Conservation (phyloP, 2,888 invertebrate species). For the Drosophila helvetica region DNA sequence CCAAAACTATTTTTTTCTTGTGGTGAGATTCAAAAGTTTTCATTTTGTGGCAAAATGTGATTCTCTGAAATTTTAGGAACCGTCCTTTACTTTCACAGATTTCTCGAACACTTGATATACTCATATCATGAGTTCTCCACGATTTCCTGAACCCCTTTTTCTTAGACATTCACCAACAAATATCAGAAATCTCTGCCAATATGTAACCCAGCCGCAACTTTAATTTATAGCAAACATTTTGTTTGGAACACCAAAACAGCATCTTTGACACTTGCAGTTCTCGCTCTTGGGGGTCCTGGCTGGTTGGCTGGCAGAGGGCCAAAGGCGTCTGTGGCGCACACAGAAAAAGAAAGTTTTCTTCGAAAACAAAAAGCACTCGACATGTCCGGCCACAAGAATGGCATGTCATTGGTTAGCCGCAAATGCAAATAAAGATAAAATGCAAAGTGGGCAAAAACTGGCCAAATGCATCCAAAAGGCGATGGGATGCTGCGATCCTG, state of each 20-base stretch:
- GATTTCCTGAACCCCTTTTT: too few species aligned
- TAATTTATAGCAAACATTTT: slow-evolving; percentile 46
- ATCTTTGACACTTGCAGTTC: slow-evolving; percentile 41
- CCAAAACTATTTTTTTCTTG: too few species aligned
- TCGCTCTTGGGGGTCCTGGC: neutral
- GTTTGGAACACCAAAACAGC: slow-evolving; percentile 7
- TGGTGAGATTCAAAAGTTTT: too few species aligned
- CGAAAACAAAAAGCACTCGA: slow-evolving; percentile 47
- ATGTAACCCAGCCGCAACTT: slow-evolving; percentile 18
- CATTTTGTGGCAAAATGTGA: too few species aligned
- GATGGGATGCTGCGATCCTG: neutral
- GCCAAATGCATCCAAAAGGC: slow-evolving; percentile 33
- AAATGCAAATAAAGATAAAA: slow-evolving; percentile 73
- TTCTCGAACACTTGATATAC: too few species aligned
- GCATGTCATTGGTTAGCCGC: slow-evolving; percentile 58
- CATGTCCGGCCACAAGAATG: slow-evolving; percentile 52
- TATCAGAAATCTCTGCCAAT: neutral
- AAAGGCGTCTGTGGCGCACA: slow-evolving; percentile 6
- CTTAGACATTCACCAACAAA: too few species aligned
- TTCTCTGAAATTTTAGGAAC: too few species aligned
- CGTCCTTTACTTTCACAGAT: too few species aligned
- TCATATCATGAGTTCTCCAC: too few species aligned
- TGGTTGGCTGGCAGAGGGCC: slow-evolving; percentile 19
- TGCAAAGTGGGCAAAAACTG: slow-evolving; percentile 37
- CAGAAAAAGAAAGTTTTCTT: slow-evolving; percentile 51